Evolutionary conservation across 2,797 vertebrate genomes (phyloP).

Genomic region (Pseudomugil gertrudae): DNA sequence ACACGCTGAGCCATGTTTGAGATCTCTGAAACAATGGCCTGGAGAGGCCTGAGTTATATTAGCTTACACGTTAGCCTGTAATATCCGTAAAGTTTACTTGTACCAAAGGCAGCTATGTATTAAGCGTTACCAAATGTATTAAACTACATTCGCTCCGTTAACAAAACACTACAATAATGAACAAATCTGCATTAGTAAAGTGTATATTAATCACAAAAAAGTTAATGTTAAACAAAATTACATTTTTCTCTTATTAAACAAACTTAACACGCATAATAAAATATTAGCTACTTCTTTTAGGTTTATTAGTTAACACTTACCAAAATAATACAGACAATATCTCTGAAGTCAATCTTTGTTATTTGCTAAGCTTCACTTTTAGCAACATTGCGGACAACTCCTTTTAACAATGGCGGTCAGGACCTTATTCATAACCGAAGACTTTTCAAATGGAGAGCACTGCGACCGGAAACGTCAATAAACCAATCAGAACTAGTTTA

Average conservation of each 20-base stretch:
- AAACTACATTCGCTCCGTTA: background rate
- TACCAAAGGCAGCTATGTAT: background rate
- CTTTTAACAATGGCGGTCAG: constrained; percentile 52
- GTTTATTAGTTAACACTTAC: constrained; percentile 20
- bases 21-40: constrained; percentile 11
- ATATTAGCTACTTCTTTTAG: rapidly evolving
- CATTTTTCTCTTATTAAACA: rapidly evolving
- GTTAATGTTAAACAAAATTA: background rate
- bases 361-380: background rate
- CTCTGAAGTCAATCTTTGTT: background rate
- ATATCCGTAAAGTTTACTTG: background rate
- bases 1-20: constrained; percentile 80
- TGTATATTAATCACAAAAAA: background rate
- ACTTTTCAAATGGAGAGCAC: constrained; percentile 59
- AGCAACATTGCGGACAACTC: constrained; percentile 5
- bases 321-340: background rate
- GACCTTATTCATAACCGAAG: constrained; percentile 28
- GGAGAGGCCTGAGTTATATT: background rate
- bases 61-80: background rate
- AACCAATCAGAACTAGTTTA: constrained; percentile 61
- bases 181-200: background rate
- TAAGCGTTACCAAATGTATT: background rate
- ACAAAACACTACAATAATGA: background rate
- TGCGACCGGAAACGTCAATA: constrained; percentile 47
- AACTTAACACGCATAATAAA: background rate